phyloP scores from a whole-genome alignment of 30 jellyfish, hydroid and myxozoan genomes.

The Pelagia noctiluca region DNA sequence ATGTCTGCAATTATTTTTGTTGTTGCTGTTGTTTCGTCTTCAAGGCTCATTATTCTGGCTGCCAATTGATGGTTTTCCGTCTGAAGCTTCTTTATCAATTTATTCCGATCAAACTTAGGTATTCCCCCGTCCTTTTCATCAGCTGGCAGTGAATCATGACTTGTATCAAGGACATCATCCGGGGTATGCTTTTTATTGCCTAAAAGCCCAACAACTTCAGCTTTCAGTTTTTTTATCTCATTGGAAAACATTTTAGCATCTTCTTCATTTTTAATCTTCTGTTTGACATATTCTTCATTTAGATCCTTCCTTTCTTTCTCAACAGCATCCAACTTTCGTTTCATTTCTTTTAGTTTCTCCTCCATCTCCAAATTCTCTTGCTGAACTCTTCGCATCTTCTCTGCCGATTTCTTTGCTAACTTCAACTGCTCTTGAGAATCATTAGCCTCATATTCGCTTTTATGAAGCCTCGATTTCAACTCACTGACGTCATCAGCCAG shows the following conservation, averaged over 20 bases:
- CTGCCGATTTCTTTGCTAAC: not conserved
- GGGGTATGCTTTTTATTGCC: slow-evolving; percentile 13
- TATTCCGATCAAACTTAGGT: slow-evolving; percentile 44
- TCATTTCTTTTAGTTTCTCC: slow-evolving; percentile 52
- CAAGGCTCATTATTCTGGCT: slow-evolving; percentile 76
- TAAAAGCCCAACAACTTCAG: slow-evolving; percentile 28
- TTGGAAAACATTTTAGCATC: slow-evolving; percentile 34
- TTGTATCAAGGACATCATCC: slow-evolving; percentile 55
- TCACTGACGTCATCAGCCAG: slow-evolving; percentile 45
- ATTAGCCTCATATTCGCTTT: slow-evolving; percentile 40
- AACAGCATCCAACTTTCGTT: slow-evolving; percentile 24
- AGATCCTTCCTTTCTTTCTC: slow-evolving; percentile 61
- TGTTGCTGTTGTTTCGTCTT: slow-evolving; percentile 90
- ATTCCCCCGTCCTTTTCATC: slow-evolving; percentile 58
- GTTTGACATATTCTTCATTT: slow-evolving; percentile 61
- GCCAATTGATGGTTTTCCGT: slow-evolving; percentile 86
- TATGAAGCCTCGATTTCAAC: slow-evolving; percentile 15
- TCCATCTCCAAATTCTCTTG: slow-evolving; percentile 53
- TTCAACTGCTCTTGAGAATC: slow-evolving; percentile 41
- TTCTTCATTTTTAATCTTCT: slow-evolving; percentile 62
- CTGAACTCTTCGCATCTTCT: slow-evolving; percentile 13
- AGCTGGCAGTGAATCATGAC: slow-evolving; percentile 53
- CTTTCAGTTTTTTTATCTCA: slow-evolving; percentile 57
- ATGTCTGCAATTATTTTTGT: slow-evolving; percentile 92
- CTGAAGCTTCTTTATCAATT: slow-evolving; percentile 77